These are phyloP conservation scores for Agrochola lota DNA, from an alignment of 2,888 invertebrate genomes.

Conservation along the genomic window DNA sequence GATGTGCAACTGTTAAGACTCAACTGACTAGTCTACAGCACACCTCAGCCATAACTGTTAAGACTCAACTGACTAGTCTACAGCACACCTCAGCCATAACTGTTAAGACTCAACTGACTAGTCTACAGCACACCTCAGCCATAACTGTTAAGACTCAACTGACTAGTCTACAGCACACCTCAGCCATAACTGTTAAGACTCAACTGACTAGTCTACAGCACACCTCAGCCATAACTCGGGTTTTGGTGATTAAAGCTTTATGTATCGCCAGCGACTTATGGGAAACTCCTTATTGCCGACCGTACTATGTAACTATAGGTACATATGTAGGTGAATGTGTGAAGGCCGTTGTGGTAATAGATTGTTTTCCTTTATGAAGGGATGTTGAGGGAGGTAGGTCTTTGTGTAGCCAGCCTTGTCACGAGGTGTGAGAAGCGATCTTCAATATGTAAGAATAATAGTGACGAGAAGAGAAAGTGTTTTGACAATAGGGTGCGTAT, in stretches of 20 bases:
- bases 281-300: neutral
- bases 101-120: too few relatives aligned
- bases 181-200: too few relatives aligned
- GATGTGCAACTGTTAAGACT: too few relatives aligned
- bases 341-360: conserved; percentile 8
- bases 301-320: neutral
- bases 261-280: neutral
- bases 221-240: neutral
- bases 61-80: too few relatives aligned
- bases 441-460: conserved; percentile 11
- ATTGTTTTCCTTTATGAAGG: conserved; percentile 31
- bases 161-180: too few relatives aligned
- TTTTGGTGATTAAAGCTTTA: neutral
- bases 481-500: neutral
- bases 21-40: too few relatives aligned
- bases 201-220: neutral
- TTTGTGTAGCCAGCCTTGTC: conserved; percentile 9
- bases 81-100: too few relatives aligned
- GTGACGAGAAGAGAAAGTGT: neutral
- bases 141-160: too few relatives aligned
- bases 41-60: too few relatives aligned
- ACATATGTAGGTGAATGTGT: neutral
- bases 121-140: too few relatives aligned
- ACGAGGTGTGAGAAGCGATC: neutral
- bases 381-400: neutral